Percentiles rank a stretch among this genome's conserved stretches.
These are phyloP conservation scores for Galagoides demidoff DNA, from an alignment of 2,797 vertebrate genomes.

Conservation along the genomic window DNA sequence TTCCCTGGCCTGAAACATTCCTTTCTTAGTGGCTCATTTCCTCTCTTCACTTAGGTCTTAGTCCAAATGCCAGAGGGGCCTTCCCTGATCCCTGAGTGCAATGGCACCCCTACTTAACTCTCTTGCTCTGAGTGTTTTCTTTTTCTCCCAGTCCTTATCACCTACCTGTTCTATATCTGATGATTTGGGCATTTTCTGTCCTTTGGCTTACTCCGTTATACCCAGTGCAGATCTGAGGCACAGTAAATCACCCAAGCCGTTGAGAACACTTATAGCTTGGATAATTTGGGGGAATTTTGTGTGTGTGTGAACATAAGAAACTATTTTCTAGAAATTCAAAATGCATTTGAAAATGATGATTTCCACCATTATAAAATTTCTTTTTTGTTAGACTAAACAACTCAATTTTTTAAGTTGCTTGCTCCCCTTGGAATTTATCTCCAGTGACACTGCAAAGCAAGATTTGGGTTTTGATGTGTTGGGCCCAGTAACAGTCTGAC, in stretches of 20 bases:
- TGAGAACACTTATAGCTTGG: background rate
- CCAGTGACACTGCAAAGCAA: conserved; percentile 67
- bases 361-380: background rate
- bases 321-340: conserved; percentile 21
- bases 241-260: background rate
- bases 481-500: conserved; percentile 81
- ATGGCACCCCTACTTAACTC: rapidly evolving
- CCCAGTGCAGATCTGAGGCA: background rate
- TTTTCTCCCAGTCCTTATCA: background rate
- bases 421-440: conserved; percentile 57
- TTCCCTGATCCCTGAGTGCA: background rate
- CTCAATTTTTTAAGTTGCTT: conserved; percentile 26
- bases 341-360: background rate
- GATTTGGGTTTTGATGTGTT: conserved; percentile 56
- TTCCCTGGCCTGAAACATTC: background rate
- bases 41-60: background rate
- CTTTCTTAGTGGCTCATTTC: background rate
- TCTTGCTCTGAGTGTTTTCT: background rate
- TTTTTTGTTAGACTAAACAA: conserved; percentile 47
- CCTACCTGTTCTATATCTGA: background rate
- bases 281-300: background rate
- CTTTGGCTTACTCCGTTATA: background rate
- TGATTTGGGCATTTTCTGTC: background rate
- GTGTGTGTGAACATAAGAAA: background rate
- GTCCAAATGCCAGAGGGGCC: background rate